Evolutionary conservation across 2,113 vertebrate genomes (phyloP), one percentile per base, ranked within the genome.

Genomic region (Xiphophorus maculatus): DNA sequence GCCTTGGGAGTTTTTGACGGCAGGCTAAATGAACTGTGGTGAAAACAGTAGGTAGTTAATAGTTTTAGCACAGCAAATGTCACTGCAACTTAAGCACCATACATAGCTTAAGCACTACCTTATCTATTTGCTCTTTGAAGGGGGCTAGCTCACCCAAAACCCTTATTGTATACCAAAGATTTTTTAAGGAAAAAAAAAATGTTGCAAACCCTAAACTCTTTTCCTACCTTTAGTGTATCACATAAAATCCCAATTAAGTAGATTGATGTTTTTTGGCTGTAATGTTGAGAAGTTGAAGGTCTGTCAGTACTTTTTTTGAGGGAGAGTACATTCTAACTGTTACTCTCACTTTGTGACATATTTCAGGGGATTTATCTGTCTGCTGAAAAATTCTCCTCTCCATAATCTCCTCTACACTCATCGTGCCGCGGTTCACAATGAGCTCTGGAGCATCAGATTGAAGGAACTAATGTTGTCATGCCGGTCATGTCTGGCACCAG

Each of bases 401-500:
- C 82, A 42, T 86, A 61, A 87, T 87, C 69, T 79, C 48, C 32
- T 73, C 64, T 32, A 12, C 65, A 71, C 42, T 77, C 42, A 2
- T 33, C 71, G 42, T 35, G 29, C 22, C 51, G 44, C 42, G n/a
- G 60, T 69, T 74, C 74, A 85, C 81, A 86, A n/a, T 75, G 74
- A 71, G 63, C 70, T 63, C 63, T 33, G 63, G 77, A 67, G 68
- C 61, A 76, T 78, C 78, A 86, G 79, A 82, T 42, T 79, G 83
- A 27, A 68, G 63, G 60, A 67, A 35, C 15, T 25, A 13, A 62
- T 17, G 74, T 91, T 89, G 79, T 90, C 82, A 90, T 88, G 86
- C 91, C 71, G 74, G 90, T 92, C 90, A 91, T 88, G 88, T 78
- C 79, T 86, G 85, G 81, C 83, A 73, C 62, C 44, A 30, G 84